Conservation (phyloP, 2,797 vertebrate species). For the Hippocampus kuda region DNA sequence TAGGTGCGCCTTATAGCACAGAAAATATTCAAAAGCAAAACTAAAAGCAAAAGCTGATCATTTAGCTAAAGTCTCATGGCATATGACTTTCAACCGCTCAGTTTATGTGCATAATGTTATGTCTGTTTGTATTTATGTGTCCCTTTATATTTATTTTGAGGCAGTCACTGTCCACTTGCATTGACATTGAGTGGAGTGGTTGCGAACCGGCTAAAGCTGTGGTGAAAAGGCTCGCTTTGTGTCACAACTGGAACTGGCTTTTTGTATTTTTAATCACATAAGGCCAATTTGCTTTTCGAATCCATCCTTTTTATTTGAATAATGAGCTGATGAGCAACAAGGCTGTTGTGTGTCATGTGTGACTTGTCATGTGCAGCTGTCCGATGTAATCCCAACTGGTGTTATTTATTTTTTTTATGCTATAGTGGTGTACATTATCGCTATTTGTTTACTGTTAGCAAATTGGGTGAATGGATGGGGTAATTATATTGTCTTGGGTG, state of each 20-base stretch:
- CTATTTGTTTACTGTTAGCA: slow-evolving; percentile 2
- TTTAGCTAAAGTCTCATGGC: not conserved
- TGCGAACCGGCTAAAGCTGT: not conserved
- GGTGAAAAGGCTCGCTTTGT: not conserved
- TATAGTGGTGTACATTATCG: not conserved
- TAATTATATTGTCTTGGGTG: not conserved
- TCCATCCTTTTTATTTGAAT: not conserved
- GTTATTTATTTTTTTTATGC: not conserved
- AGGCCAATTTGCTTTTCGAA: not conserved
- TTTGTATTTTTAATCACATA: not conserved
- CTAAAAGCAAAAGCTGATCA: too few species aligned
- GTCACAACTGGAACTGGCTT: not conserved
- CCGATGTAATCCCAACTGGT: not conserved
- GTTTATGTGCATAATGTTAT: too few species aligned
- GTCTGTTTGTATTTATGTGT: not conserved
- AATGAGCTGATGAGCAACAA: not conserved
- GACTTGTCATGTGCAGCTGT: slow-evolving; percentile 2
- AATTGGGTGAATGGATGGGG: slow-evolving; percentile 1
- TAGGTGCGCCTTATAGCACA: too few species aligned
- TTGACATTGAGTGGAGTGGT: not conserved
- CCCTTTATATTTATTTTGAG: not conserved
- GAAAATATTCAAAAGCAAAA: too few species aligned
- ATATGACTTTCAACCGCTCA: not conserved
- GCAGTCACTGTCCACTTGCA: not conserved
- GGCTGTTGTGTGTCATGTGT: not conserved